Evolutionary conservation across 1,140 invertebrate genomes (phyloP).

Genomic region (Zaprionus ornatus): DNA sequence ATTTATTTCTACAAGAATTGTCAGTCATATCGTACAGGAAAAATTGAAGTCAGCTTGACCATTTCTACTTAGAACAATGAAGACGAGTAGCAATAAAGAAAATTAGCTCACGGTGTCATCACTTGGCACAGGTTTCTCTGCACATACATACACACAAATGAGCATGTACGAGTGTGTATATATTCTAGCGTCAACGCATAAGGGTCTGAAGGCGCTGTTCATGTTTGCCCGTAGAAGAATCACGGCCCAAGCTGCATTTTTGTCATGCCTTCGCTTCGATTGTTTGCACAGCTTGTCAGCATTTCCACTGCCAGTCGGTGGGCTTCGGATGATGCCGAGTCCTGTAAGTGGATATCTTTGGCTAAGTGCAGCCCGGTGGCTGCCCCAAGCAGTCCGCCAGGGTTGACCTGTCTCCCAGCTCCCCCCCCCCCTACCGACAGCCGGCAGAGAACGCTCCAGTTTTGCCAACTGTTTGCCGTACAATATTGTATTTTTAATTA

Average conservation of each 20-base stretch:
- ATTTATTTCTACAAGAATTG: too few relatives aligned
- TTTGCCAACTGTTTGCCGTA: constrained; percentile 63
- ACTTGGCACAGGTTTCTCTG: not conserved
- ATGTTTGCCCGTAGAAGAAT: constrained; percentile 41
- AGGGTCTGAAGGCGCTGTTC: constrained; percentile 16
- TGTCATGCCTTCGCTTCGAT: constrained; percentile 47
- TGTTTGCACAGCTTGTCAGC: constrained; percentile 66
- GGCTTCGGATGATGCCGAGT: constrained; percentile 20
- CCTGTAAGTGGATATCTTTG: constrained; percentile 64
- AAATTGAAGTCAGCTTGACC: not conserved
- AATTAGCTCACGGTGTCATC: constrained; percentile 18
- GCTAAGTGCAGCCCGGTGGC: constrained; percentile 46
- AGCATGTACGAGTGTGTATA: not conserved
- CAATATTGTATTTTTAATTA: constrained; percentile 74
- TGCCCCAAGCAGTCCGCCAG: not conserved
- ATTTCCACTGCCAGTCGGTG: constrained; percentile 43
- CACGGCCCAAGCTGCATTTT: constrained; percentile 49
- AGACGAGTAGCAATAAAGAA: not conserved
- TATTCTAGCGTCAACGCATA: constrained; percentile 43
- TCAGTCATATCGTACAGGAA: too few relatives aligned
- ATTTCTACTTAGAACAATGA: not conserved
- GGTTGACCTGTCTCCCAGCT: constrained; percentile 6
- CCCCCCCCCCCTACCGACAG: not conserved
- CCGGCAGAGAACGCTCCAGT: constrained; percentile 34
- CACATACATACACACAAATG: not conserved